Evolutionary conservation across 2,888 invertebrate species (phyloP), one percentile per base, ranked within the genome.

Genomic region (Hydropsyche betteni): DNA sequence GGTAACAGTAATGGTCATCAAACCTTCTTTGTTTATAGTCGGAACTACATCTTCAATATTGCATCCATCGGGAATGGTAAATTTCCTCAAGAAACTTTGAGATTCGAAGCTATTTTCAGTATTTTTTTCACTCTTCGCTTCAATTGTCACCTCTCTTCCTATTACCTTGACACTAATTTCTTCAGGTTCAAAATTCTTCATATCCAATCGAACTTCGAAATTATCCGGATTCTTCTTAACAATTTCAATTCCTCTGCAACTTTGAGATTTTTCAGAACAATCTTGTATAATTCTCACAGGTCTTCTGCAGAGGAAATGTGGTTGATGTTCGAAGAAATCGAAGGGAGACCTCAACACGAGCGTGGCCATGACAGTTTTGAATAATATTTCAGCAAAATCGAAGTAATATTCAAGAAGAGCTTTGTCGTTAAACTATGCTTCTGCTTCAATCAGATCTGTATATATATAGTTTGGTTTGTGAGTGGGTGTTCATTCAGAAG

Each of bases 91-190:
- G 80, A 95, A 93, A 79, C 94, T 92, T 8, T 93, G 87, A 0
- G 93, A 91, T 68, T 94, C 89, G 79, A 86, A 92, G 0, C 94
- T 94, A 81, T 93, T 91, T 4, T 91, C 90, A 80, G 94, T 93
- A 74, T 90, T 88, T 79, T 89, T 90, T 81, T 94, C 94, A 79
- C 88, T 88, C 81, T 90, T 90, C 80, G 87, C 68, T 34, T 68
- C 93, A n/a, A 93, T 86, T 0, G 93, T 87, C 2, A 95, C 88
- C 69, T 85, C 88, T 71, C 91, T 90, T 71, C 93, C 93, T 0
- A 90, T 86, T 0, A 92, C 92, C 83, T 93, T 94, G 0, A 95
- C 94, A 0, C 89, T 88, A 34, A 95, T 90, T 82, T 95, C 94
- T 64, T 91, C 90, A 0, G 94, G 94, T 4, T 89, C 85, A 81